Conservation (phyloP, 1,140 invertebrate species). For the Pseudomyrmex gracilis region DNA sequence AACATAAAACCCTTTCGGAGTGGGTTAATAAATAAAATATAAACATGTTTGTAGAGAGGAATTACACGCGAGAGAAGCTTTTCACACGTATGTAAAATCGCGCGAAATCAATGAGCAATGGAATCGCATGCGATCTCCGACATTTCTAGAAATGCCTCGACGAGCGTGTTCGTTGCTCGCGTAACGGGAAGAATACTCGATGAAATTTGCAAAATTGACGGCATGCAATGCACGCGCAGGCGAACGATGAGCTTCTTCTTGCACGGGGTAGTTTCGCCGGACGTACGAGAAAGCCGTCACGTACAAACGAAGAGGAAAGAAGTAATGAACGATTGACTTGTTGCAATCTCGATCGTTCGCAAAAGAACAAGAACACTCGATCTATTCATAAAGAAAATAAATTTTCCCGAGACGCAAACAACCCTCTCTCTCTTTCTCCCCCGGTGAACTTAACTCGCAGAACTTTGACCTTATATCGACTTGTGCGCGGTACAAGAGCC, state of each 20-base stretch:
- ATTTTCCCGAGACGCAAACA: constrained; percentile 19
- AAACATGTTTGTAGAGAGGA: background rate
- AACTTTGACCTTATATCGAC: constrained; percentile 34
- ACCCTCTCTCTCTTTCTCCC: too few species aligned
- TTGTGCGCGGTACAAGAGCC: background rate
- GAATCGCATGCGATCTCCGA: background rate
- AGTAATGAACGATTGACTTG: constrained; percentile 9
- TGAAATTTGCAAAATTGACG: constrained; percentile 64
- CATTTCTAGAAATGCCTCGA: constrained; percentile 42
- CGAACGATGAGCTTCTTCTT: constrained; percentile 30
- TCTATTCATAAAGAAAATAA: background rate
- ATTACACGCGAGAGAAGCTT: background rate
- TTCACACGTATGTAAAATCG: background rate
- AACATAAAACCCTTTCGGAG: background rate
- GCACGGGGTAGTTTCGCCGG: constrained; percentile 26
- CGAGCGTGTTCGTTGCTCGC: constrained; percentile 31
- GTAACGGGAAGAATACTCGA: constrained; percentile 61
- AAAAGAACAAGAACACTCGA: background rate
- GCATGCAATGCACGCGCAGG: background rate
- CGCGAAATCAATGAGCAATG: constrained; percentile 7
- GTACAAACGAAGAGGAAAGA: background rate
- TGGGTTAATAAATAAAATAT: too few species aligned
- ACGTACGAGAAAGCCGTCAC: background rate
- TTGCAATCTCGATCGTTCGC: constrained; percentile 1
- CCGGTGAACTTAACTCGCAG: background rate